Percentiles rank a stretch among this genome's conserved stretches.
Conservation (phyloP, 1,140 invertebrate species). For the Bombus superbus region DNA sequence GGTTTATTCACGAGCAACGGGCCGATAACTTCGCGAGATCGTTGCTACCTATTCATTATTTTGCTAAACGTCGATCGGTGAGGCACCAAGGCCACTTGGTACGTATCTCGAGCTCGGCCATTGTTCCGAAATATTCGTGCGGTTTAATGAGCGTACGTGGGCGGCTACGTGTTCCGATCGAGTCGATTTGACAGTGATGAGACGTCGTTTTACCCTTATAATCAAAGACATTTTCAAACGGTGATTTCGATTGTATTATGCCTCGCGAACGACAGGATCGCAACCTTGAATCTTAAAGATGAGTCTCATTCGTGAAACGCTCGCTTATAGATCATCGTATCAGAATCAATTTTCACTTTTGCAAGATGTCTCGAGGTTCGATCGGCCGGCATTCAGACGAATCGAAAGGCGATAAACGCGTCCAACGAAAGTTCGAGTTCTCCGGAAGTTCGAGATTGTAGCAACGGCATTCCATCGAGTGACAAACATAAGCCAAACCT, state of each 20-base stretch:
- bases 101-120: slow-evolving; percentile 32
- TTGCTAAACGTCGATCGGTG: slow-evolving; percentile 71
- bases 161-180: slow-evolving; percentile 17
- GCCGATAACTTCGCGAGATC: slow-evolving; percentile 67
- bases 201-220: background rate
- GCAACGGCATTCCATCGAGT: background rate
- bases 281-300: background rate
- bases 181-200: background rate
- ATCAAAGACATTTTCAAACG: background rate
- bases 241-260: background rate
- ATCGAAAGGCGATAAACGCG: background rate
- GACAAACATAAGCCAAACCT: too few species aligned
- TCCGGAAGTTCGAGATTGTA: background rate
- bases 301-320: background rate
- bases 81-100: slow-evolving; percentile 70
- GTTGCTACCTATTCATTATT: slow-evolving; percentile 77
- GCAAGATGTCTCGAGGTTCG: too few species aligned
- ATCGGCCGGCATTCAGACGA: background rate
- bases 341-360: too few species aligned
- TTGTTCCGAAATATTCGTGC: slow-evolving; percentile 70
- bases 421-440: background rate
- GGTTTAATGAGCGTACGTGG: slow-evolving; percentile 55
- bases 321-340: too few species aligned
- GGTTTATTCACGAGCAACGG: slow-evolving; percentile 65
- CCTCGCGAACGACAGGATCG: background rate